Conservation (phyloP, 2,113 vertebrate species). For the Carollia perspicillata region DNA sequence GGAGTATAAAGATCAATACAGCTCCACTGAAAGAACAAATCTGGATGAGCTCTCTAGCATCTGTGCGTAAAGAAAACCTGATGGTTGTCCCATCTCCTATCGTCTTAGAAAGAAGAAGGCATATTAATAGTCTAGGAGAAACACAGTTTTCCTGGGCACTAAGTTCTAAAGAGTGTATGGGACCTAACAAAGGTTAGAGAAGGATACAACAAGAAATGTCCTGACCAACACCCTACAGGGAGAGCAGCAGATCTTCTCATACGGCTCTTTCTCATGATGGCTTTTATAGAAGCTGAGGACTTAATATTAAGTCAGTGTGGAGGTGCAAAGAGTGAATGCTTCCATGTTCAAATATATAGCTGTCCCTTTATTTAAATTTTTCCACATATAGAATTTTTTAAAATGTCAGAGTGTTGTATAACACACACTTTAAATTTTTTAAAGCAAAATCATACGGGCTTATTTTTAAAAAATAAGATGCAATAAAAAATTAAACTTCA, state of each 20-base stretch:
- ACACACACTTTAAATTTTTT: neutral
- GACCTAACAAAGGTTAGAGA: neutral
- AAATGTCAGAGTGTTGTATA: neutral
- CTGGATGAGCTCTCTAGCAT: neutral
- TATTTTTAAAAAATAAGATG: neutral
- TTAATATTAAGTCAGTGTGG: neutral
- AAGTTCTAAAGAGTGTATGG: neutral
- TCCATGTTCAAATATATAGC: neutral
- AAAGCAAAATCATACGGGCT: neutral
- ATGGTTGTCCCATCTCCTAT: too few species aligned
- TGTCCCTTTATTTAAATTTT: neutral
- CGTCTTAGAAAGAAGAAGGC: neutral
- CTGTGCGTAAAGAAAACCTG: neutral
- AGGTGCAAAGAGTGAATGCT: neutral
- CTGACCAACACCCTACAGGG: neutral
- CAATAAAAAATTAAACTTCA: neutral
- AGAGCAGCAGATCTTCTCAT: neutral
- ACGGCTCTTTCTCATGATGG: neutral
- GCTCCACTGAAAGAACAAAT: neutral
- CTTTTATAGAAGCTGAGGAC: neutral
- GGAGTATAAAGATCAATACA: neutral
- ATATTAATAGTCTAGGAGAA: neutral
- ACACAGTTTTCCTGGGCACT: neutral
- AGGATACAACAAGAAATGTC: neutral
- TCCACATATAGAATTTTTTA: neutral